Evolutionary conservation across 64 coral and sea anemone species (phyloP).

Genomic region (Pachyseris speciosa): DNA sequence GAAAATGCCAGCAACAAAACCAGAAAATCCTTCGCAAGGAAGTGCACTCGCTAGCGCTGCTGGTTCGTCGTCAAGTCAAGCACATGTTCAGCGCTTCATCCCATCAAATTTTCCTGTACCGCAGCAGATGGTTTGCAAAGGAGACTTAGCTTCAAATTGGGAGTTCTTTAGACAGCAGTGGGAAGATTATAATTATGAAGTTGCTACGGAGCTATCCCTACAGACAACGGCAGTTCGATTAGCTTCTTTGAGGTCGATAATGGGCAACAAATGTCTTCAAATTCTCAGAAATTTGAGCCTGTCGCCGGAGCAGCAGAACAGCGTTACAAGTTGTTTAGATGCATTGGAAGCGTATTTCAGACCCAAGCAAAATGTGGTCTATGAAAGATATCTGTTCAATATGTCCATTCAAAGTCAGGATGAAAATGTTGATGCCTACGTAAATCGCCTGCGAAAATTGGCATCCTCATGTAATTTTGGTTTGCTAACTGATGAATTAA

Average conservation of each 20-base stretch:
- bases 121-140: slow-evolving; percentile 8
- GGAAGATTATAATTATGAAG: slow-evolving; percentile 22
- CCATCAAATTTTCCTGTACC: slow-evolving; percentile 33
- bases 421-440: not conserved
- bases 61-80: not conserved
- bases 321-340: not conserved
- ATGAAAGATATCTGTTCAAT: slow-evolving; percentile 1
- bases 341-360: not conserved
- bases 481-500: not conserved
- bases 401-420: not conserved
- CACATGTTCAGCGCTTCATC: not conserved
- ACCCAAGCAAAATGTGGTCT: not conserved
- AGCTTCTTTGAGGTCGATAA: not conserved
- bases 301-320: not conserved
- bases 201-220: not conserved
- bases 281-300: slow-evolving; percentile 15
- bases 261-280: slow-evolving; percentile 30
- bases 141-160: not conserved
- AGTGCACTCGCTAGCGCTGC: not conserved
- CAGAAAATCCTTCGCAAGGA: not conserved
- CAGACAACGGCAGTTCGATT: not conserved
- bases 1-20: not conserved
- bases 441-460: not conserved
- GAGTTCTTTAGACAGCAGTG: slow-evolving; percentile 31
- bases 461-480: slow-evolving; percentile 12